Conservation (phyloP, 2,113 vertebrate genomes). For the Neotoma lepida region DNA sequence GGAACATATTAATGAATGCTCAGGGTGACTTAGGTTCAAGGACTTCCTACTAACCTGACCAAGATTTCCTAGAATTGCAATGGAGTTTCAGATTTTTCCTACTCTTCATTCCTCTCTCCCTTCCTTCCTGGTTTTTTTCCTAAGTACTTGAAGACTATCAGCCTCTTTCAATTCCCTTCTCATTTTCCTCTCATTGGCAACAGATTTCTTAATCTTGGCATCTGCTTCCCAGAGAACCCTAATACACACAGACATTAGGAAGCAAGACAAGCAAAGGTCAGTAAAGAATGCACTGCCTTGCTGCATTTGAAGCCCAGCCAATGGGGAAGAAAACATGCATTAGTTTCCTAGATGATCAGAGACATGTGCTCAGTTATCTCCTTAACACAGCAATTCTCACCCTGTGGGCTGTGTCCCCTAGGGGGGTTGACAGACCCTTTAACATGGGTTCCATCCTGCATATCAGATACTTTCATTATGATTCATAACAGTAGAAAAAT, state of each 20-base stretch:
- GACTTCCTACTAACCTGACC: not conserved
- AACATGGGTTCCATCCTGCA: not conserved
- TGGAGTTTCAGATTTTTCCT: not conserved
- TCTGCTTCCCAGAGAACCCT: slow-evolving; percentile 12
- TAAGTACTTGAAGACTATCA: not conserved
- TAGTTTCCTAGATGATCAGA: slow-evolving; percentile 6
- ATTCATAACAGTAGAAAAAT: not conserved
- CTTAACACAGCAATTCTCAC: not conserved
- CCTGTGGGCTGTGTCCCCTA: not conserved
- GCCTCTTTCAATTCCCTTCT: not conserved
- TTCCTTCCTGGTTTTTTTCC: not conserved
- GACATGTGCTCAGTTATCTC: not conserved
- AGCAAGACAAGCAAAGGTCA: not conserved
- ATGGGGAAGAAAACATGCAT: not conserved
- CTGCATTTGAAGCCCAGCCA: not conserved
- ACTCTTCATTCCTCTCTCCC: not conserved
- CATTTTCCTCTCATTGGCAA: not conserved
- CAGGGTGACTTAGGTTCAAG: not conserved
- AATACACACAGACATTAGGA: not conserved
- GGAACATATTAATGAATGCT: not conserved
- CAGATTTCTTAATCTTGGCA: not conserved
- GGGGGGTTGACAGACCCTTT: not conserved
- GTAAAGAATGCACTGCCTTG: not conserved
- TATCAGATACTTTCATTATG: not conserved
- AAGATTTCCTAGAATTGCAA: not conserved